Base-by-base conservation (phyloP, 2,888 invertebrate species). In the Barypeithes pellucidus region DNA sequence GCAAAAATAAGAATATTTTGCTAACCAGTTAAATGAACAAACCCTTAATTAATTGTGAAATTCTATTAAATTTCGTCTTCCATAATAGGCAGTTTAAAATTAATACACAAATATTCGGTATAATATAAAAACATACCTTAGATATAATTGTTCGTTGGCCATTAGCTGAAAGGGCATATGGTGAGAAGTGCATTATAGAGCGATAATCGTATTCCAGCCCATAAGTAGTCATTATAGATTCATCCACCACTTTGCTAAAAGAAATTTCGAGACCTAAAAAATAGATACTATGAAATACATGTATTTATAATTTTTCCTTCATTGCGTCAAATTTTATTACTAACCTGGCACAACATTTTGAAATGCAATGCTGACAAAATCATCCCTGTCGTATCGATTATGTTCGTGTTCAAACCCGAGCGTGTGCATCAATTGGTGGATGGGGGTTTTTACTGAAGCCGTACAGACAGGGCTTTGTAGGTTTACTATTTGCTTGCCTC, bases 121-220 rank as follows among this genome's bases (percentile, higher is more conserved):
- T n/a, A n/a, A n/a, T n/a, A n/a, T 16, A 50, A 59, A 36, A 18
- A 16, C 16, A 0, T 84, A 93, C 94, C 89, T 88, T 92, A 0
- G 94, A 87, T 39, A 90, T 87, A 63, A 95, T 93, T 0, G 95
- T 95, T 14, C 91, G 90, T 79, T 88, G 86, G 7, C 90, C 89
- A 82, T 95, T 94, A 70, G 81, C 88, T 1, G 94, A 92, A 85
- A 95, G 95, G 3, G 95, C 94, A 59, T 89, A 91, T 20, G 90
- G 89, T 0, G 94, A 94, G 84, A 95, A 95, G 82, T 95, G 95
- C 94, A 95, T 94, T 0, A 95, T 93, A 78, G 94, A 94, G 79
- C 91, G 89, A 84, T 92, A 95, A 84, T 95, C 95, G 81, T 95
- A 95, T 0, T 89, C 87, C 0, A 94, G 89, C 0, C 92, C 93